These are phyloP conservation scores for Acanthochromis polyacanthus DNA, from an alignment of 2,113 vertebrate genomes.

Conservation along the genomic window DNA sequence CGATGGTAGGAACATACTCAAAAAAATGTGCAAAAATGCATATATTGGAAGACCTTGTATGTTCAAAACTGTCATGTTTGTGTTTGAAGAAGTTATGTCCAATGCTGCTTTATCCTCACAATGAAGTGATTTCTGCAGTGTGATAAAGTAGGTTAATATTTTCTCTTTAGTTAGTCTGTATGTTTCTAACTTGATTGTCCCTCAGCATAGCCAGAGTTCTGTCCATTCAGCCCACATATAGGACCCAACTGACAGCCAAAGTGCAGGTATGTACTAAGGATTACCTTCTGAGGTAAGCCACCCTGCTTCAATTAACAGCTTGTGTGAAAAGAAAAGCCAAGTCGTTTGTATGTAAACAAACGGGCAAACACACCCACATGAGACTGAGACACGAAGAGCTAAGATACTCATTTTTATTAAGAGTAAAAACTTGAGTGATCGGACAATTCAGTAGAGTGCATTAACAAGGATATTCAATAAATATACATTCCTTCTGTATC, in stretches of 20 bases:
- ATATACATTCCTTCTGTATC: conserved; percentile 77
- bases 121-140: too few species aligned
- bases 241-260: conserved; percentile 9
- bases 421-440: conserved; percentile 70
- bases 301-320: conserved; percentile 32
- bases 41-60: too few species aligned
- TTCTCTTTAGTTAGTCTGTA: too few species aligned
- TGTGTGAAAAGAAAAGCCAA: conserved; percentile 31
- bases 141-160: too few species aligned
- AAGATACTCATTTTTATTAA: conserved; percentile 74
- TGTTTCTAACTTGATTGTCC: too few species aligned
- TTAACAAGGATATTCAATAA: conserved; percentile 72
- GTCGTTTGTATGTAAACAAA: conserved; percentile 8
- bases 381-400: not conserved
- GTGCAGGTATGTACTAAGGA: conserved; percentile 8
- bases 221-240: not conserved
- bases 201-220: not conserved
- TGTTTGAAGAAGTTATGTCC: too few species aligned
- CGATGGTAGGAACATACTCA: too few species aligned
- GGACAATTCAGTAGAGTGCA: conserved; percentile 60
- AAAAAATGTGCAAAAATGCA: too few species aligned
- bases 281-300: conserved; percentile 44
- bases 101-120: not conserved
- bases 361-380: not conserved
- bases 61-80: too few species aligned